Conservation (phyloP, 2,113 vertebrate genomes). For the Dasyornis broadbenti region DNA sequence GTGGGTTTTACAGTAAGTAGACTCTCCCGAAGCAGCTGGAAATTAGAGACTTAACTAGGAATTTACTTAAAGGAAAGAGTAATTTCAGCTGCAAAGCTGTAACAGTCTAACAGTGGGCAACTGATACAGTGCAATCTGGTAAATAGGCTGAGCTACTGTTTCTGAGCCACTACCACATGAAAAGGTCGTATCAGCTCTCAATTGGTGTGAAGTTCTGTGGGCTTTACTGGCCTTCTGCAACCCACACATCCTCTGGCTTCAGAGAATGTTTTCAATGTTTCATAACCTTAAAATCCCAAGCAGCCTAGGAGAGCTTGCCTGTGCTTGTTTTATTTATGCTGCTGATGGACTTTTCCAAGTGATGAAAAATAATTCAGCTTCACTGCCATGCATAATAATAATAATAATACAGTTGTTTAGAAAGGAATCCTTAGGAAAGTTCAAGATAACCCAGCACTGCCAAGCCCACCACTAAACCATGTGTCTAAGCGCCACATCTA, state of each 20-base stretch:
- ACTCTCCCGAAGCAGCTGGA: not conserved
- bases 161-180: not conserved
- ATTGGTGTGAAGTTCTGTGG: not conserved
- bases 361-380: not conserved
- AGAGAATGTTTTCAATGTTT: not conserved
- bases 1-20: not conserved
- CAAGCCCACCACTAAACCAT: not conserved
- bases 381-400: not conserved
- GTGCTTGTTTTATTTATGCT: not conserved
- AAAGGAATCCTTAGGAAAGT: not conserved
- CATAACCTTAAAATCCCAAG: not conserved
- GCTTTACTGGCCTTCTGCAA: not conserved
- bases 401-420: not conserved
- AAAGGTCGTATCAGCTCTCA: not conserved
- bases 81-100: not conserved
- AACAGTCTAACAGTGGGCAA: not conserved
- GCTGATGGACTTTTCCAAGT: not conserved
- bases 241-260: accelerated
- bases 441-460: not conserved
- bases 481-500: not conserved
- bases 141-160: not conserved
- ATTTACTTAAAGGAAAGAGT: not conserved
- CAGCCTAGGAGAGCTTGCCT: not conserved
- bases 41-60: not conserved
- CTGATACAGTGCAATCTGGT: not conserved